Evolutionary conservation across 2,797 vertebrate species (phyloP).

Genomic region (Margarornis squamiger): DNA sequence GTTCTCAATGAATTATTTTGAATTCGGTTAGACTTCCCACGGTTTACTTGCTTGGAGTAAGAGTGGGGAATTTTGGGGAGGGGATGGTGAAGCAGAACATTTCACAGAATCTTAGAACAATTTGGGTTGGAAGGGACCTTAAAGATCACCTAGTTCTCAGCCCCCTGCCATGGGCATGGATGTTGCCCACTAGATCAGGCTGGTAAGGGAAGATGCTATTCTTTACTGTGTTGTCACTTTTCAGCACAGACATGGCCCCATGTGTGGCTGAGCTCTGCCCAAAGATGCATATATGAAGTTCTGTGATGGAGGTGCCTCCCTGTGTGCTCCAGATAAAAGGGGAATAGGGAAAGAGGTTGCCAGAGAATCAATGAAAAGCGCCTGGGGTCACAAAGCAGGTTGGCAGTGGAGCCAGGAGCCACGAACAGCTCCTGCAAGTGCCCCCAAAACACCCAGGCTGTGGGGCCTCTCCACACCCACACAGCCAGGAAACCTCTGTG

Average conservation of each 20-base stretch:
- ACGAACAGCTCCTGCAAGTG: not conserved
- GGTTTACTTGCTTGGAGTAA: not conserved
- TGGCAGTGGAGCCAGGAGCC: not conserved
- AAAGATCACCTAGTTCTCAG: not conserved
- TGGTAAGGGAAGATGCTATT: not conserved
- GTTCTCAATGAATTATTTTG: not conserved
- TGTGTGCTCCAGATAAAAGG: not conserved
- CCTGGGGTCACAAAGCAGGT: not conserved
- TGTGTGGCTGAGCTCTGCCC: not conserved
- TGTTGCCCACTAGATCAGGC: not conserved
- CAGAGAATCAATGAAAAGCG: not conserved
- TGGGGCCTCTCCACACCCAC: rapidly evolving
- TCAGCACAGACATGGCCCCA: not conserved
- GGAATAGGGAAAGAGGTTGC: not conserved
- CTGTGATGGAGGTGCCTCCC: not conserved
- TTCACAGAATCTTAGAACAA: not conserved
- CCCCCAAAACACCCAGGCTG: not conserved
- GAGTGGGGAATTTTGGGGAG: not conserved
- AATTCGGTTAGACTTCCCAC: not conserved
- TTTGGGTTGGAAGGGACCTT: not conserved
- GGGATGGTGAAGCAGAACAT: not conserved
- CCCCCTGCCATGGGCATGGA: not conserved
- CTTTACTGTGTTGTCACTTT: not conserved
- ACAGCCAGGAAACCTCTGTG: not conserved
- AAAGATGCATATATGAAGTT: not conserved